These are phyloP conservation scores for Bucorvus abyssinicus DNA, from an alignment of 2,797 vertebrate genomes.

Conservation along the genomic window DNA sequence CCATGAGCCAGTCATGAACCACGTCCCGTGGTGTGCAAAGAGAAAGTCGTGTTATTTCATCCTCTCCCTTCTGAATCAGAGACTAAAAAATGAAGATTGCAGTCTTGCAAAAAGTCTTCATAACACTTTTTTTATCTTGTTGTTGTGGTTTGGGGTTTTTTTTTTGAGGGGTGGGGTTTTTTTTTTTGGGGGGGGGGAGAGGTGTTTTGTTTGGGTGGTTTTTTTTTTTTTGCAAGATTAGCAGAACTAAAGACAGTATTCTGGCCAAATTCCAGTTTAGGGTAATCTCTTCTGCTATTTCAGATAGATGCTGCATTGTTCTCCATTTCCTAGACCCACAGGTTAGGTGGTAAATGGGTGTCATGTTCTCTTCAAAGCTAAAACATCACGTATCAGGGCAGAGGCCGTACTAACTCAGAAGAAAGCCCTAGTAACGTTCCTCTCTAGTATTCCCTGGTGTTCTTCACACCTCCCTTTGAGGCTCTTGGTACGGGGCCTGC, in stretches of 20 bases:
- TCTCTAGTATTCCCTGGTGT: not conserved
- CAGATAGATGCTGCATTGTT: constrained; percentile 3
- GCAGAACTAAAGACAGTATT: not conserved
- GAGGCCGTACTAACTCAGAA: not conserved
- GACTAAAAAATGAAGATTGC: not conserved
- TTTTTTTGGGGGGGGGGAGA: too few relatives aligned
- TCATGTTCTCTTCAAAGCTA: not conserved
- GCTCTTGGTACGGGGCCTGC: not conserved
- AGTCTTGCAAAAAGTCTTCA: constrained; percentile 2
- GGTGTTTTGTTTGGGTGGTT: too few relatives aligned
- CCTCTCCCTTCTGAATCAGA: not conserved
- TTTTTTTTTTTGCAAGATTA: not conserved
- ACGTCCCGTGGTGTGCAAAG: not conserved
- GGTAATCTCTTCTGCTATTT: constrained; percentile 37
- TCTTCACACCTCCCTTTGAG: not conserved
- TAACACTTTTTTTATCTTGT: not conserved
- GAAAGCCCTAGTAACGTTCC: not conserved
- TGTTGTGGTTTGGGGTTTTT: too few relatives aligned
- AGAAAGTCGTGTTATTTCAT: not conserved
- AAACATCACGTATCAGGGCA: not conserved
- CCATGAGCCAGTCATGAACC: not conserved
- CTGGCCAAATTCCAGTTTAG: constrained; percentile 12
- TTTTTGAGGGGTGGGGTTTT: not conserved
- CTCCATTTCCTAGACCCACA: not conserved
- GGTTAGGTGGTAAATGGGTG: not conserved